Evolutionary conservation across 2,113 vertebrate species (phyloP).

Genomic region (Mus musculus): DNA sequence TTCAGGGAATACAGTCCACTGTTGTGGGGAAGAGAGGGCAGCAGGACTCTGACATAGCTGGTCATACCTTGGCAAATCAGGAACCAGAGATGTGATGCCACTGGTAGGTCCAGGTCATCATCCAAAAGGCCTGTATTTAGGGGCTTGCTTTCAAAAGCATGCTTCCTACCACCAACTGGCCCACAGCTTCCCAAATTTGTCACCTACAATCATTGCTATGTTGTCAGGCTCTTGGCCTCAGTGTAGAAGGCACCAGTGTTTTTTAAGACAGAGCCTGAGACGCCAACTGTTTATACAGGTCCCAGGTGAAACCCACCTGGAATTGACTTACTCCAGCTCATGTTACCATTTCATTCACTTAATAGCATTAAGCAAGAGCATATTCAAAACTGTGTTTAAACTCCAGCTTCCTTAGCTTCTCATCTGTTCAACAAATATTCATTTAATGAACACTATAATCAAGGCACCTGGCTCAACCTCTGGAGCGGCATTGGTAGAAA

Average conservation of each 20-base stretch:
- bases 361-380: neutral
- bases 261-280: neutral
- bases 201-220: neutral
- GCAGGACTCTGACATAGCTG: neutral
- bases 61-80: neutral
- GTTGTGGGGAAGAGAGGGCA: neutral
- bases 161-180: neutral
- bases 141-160: neutral
- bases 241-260: neutral
- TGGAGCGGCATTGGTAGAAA: neutral
- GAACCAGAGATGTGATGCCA: neutral
- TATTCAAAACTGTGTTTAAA: slow-evolving; percentile 19
- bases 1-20: neutral
- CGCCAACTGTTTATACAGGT: neutral
- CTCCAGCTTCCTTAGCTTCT: neutral
- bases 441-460: neutral
- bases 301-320: neutral
- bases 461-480: neutral
- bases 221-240: neutral
- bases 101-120: neutral
- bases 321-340: neutral
- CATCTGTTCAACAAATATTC: slow-evolving; percentile 11
- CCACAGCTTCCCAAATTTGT: neutral
- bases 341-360: neutral
- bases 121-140: neutral